Evolutionary conservation across 2,888 invertebrate genomes (phyloP).

Genomic region (Tetrapedia diversipes): DNA sequence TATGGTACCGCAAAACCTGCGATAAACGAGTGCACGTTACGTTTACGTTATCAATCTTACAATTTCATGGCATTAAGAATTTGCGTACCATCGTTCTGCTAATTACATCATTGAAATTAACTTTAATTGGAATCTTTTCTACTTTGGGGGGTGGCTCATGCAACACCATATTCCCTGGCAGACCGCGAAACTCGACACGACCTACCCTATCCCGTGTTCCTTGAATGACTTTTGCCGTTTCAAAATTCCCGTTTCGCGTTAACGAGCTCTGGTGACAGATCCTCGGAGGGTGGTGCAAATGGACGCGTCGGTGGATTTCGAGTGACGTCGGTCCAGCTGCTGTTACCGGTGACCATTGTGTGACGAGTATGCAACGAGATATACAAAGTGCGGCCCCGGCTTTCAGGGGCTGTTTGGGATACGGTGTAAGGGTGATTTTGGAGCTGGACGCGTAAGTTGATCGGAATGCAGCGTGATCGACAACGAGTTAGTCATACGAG

Average conservation of each 20-base stretch:
- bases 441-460: not conserved
- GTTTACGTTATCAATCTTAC: too few species aligned
- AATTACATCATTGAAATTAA: too few species aligned
- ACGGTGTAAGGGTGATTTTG: not conserved
- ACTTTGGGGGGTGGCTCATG: too few species aligned
- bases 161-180: slow-evolving; percentile 71
- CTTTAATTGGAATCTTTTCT: too few species aligned
- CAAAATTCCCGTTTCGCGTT: slow-evolving; percentile 4
- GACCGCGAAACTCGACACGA: slow-evolving; percentile 69
- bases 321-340: slow-evolving; percentile 33
- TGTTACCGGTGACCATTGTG: not conserved
- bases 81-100: too few species aligned
- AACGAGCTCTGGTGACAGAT: slow-evolving; percentile 23
- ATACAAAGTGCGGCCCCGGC: slow-evolving; percentile 1
- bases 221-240: not conserved
- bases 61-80: too few species aligned
- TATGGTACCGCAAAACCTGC: too few species aligned
- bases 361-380: slow-evolving; percentile 8
- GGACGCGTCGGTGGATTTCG: slow-evolving; percentile 25
- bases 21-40: too few species aligned
- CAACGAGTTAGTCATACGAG: not conserved
- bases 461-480: not conserved
- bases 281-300: slow-evolving; percentile 21
- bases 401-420: not conserved
- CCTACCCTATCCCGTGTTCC: slow-evolving; percentile 50